phyloP scores from a whole-genome alignment of 2,888 invertebrate genomes.

The Dastarcus helophoroides region DNA sequence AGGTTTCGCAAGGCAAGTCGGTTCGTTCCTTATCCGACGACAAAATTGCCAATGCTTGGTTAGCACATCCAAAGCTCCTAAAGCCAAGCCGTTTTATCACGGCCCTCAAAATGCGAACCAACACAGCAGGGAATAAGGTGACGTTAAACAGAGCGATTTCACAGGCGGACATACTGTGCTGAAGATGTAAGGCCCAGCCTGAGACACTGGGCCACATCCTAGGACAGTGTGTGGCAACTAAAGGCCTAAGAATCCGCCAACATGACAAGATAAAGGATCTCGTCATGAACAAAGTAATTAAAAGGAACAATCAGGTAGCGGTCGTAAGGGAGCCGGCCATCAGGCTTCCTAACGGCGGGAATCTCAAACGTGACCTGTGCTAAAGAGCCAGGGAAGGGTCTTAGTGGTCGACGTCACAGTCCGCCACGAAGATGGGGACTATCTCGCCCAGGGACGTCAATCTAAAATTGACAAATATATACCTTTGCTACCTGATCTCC shows the following conservation, averaged over 20 bases:
- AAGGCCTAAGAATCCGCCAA: constrained; percentile 16
- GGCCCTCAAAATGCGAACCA: constrained; percentile 22
- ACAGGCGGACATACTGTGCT: constrained; percentile 18
- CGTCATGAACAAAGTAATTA: constrained; percentile 2
- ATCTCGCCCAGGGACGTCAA: too few species aligned
- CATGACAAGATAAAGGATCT: constrained; percentile 15
- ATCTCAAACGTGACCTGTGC: constrained; percentile 4
- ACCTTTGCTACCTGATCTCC: too few species aligned
- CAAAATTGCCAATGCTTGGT: constrained; percentile 7
- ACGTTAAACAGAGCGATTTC: constrained; percentile 17
- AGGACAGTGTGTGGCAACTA: constrained; percentile 17
- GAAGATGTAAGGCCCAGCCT: constrained; percentile 17
- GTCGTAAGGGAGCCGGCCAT: constrained; percentile 10
- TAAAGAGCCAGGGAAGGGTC: constrained; percentile 9
- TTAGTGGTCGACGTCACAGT: constrained; percentile 17
- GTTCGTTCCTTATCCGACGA: constrained; percentile 17
- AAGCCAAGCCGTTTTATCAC: constrained; percentile 12
- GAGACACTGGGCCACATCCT: constrained; percentile 20
- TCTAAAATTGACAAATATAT: too few species aligned
- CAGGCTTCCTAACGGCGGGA: constrained; percentile 6
- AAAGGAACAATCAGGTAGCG: too few species aligned
- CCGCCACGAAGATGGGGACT: constrained; percentile 11
- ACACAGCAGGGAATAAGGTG: constrained; percentile 18
- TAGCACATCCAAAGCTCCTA: not conserved
- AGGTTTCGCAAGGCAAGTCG: constrained; percentile 16